Evolutionary conservation across 2,888 invertebrate genomes (phyloP).

Genomic region (Buathra laborator): DNA sequence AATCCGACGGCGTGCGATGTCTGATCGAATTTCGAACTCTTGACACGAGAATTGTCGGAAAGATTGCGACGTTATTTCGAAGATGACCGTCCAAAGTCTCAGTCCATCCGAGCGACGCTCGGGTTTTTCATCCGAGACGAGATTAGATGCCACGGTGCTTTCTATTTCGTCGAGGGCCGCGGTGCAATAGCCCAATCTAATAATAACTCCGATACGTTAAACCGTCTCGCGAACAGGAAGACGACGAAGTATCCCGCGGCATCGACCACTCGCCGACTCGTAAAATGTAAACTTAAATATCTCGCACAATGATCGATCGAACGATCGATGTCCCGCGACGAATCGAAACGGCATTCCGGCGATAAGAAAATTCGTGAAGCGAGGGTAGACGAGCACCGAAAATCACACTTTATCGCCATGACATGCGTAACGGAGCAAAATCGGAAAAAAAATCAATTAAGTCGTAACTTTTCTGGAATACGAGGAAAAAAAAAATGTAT

Average conservation of each 20-base stretch:
- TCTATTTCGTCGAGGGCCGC: slow-evolving; percentile 40
- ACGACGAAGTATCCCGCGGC: slow-evolving; percentile 35
- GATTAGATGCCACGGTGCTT: slow-evolving; percentile 57
- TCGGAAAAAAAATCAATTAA: too few species aligned
- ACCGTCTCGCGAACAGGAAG: slow-evolving; percentile 29
- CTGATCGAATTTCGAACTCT: too few species aligned
- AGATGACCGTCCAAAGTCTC: not conserved
- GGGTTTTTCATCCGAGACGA: slow-evolving; percentile 55
- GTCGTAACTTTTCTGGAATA: too few species aligned
- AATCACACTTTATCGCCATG: too few species aligned
- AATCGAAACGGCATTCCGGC: not conserved
- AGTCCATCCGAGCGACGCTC: slow-evolving; percentile 12
- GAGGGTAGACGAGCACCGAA: too few species aligned
- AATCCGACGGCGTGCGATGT: too few species aligned
- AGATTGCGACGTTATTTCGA: not conserved
- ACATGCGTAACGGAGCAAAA: too few species aligned
- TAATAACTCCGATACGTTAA: slow-evolving; percentile 43
- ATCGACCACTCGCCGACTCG: not conserved
- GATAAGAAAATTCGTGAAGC: too few species aligned
- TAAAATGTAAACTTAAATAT: not conserved
- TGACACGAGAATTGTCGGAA: too few species aligned
- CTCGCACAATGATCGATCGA: too few species aligned
- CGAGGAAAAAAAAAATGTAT: too few species aligned
- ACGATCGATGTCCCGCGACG: too few species aligned
- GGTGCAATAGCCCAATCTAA: slow-evolving; percentile 57